phyloP scores from a whole-genome alignment of 2,797 vertebrate species.

The Bradypus variegatus region DNA sequence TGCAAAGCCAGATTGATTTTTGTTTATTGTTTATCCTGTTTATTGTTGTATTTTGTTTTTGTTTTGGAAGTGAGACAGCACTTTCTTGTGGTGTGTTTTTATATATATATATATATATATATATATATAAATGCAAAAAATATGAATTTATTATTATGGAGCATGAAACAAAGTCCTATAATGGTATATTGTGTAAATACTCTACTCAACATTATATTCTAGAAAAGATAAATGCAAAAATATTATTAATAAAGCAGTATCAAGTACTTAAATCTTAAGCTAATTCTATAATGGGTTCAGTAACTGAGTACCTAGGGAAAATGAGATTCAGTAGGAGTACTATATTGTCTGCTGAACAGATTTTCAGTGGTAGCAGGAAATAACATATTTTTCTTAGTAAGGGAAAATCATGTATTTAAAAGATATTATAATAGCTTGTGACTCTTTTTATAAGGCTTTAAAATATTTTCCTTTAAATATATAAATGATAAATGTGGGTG shows the following conservation, averaged over 20 bases:
- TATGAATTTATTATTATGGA: slow-evolving; percentile 17
- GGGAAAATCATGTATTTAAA: slow-evolving; percentile 61
- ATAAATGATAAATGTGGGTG: slow-evolving; percentile 66
- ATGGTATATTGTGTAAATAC: not conserved
- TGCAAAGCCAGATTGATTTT: slow-evolving; percentile 23
- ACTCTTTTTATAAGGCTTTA: slow-evolving; percentile 64
- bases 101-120: slow-evolving; percentile 40
- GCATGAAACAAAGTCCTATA: slow-evolving; percentile 8
- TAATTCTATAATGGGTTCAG: slow-evolving; percentile 22
- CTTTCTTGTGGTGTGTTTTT: slow-evolving; percentile 9
- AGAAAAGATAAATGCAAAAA: slow-evolving; percentile 33
- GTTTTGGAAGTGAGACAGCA: slow-evolving; percentile 34
- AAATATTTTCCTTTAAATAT: slow-evolving; percentile 55
- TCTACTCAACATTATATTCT: not conserved
- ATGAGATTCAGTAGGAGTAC: not conserved
- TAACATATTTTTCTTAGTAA: slow-evolving; percentile 56
- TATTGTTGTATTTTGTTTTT: slow-evolving; percentile 40
- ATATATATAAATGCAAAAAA: slow-evolving; percentile 32
- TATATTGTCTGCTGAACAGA: slow-evolving; percentile 17
- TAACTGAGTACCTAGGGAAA: slow-evolving; percentile 32
- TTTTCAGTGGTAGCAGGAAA: slow-evolving; percentile 60
- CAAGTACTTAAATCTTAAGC: not conserved
- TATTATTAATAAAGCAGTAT: slow-evolving; percentile 19
- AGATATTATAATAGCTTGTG: slow-evolving; percentile 57
- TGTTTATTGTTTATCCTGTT: slow-evolving; percentile 21